Percentiles rank a stretch among this genome's conserved stretches.
These are phyloP conservation scores for Sebastes melanostomus DNA, from an alignment of 2,797 vertebrate genomes.

Conservation along the genomic window DNA sequence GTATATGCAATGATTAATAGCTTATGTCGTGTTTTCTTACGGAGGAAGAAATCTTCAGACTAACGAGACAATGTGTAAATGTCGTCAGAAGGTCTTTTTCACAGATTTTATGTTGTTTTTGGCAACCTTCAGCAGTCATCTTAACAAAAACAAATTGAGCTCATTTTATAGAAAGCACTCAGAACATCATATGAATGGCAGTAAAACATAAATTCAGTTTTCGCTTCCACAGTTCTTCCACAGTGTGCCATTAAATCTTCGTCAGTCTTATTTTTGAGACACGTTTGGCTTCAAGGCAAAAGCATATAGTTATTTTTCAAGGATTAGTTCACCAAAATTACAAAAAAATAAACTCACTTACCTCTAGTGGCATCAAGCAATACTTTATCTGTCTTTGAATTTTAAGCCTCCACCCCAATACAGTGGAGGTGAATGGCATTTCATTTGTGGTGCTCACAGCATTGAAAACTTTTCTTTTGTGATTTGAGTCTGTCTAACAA, in stretches of 20 bases:
- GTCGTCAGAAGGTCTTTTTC: not conserved
- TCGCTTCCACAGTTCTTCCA: not conserved
- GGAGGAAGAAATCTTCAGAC: not conserved
- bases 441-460: no score
- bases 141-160: not conserved
- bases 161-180: not conserved
- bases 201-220: not conserved
- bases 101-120: not conserved
- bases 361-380: not conserved
- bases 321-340: not conserved
- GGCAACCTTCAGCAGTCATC: not conserved
- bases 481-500: no score
- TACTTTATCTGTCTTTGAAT: not conserved
- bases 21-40: not conserved
- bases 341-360: not conserved
- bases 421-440: no score
- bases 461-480: no score
- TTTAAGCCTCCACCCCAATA: not conserved
- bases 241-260: not conserved
- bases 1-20: not conserved
- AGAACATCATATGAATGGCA: not conserved
- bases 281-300: not conserved
- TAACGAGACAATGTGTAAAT: not conserved
- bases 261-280: not conserved
- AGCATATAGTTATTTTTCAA: not conserved